Base-by-base conservation (phyloP, 2,113 vertebrate species). In the Tichodroma muraria region DNA sequence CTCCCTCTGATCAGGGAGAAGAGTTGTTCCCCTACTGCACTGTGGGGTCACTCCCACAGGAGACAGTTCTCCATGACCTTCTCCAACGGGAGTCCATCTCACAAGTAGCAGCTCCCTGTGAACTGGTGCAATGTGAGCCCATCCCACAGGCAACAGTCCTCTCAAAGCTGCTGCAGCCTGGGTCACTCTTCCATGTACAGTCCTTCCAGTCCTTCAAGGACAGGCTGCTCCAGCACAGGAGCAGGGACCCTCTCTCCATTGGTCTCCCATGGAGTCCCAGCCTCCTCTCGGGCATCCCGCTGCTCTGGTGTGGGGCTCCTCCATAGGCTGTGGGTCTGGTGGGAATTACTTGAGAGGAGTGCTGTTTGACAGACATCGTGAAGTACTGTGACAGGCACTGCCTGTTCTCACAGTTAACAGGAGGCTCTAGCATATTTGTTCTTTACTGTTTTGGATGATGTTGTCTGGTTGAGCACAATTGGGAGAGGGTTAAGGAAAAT, bases 51-150 rank as follows among this genome's bases (percentile, higher is more conserved):
- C 10, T 60, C 54, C 37, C 25, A 35, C 5, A 12, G 45, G 20
- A 24, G 31, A 12, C 31, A 24, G 31, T 20, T 42, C 31, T 42
- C 65, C 24, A 10, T 35, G 6, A 52, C 15, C 31, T 42, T n/a
- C 24, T 60, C 30, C 6, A 4, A 1, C 3, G 4, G 24, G 56
- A 30, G 23, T 52, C 47, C 31, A 52, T 78, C 75, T 42, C 23
- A 52, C 2, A 0, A 42, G 8, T 10, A 63, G 37, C 47, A 52
- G 47, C 37, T 40, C 35, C 17, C 47, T 50, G 57, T 0, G 1
- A 8, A 8, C 45, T 77, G 28, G 6, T 33, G 17, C 30, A 2
- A 3, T 38, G 28, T 15, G 44, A 50, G 44, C n/a, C 79, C 53
- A 18, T 59, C 35, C 42, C 44, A 27, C 1, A 0, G 23, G 23